Conservation (phyloP, 2,797 vertebrate species). For the Manis pentadactyla region DNA sequence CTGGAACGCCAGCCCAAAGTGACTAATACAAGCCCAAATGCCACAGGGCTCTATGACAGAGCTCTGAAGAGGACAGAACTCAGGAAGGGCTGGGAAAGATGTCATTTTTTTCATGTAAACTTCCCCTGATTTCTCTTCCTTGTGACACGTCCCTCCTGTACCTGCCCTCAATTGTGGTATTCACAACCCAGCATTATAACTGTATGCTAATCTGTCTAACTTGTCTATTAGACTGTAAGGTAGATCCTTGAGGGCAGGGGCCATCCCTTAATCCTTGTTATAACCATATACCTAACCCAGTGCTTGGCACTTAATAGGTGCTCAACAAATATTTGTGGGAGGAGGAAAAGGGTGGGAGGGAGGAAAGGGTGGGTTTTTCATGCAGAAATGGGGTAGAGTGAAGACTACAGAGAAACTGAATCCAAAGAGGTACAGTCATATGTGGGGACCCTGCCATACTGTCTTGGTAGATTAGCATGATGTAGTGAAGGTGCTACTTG, state of each 20-base stretch:
- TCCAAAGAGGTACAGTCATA: background rate
- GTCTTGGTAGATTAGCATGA: background rate
- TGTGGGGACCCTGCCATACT: background rate
- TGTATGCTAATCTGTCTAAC: background rate
- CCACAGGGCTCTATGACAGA: background rate
- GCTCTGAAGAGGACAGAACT: background rate
- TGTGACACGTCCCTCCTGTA: background rate
- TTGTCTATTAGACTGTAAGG: background rate
- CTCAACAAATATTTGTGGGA: background rate
- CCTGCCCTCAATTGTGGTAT: background rate
- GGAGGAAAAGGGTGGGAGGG: background rate
- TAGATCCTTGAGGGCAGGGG: background rate
- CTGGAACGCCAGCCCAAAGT: background rate
- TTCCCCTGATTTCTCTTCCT: background rate
- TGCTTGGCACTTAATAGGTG: background rate
- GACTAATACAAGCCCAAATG: background rate
- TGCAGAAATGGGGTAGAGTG: background rate
- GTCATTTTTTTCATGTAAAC: background rate
- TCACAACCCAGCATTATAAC: background rate
- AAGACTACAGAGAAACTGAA: background rate
- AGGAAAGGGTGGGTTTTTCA: background rate
- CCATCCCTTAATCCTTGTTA: background rate
- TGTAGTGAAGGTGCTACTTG: background rate
- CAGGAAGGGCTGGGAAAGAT: background rate
- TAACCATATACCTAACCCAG: background rate